Evolutionary conservation across 2,888 invertebrate species (phyloP).

Genomic region (Loripinus fragilis): DNA sequence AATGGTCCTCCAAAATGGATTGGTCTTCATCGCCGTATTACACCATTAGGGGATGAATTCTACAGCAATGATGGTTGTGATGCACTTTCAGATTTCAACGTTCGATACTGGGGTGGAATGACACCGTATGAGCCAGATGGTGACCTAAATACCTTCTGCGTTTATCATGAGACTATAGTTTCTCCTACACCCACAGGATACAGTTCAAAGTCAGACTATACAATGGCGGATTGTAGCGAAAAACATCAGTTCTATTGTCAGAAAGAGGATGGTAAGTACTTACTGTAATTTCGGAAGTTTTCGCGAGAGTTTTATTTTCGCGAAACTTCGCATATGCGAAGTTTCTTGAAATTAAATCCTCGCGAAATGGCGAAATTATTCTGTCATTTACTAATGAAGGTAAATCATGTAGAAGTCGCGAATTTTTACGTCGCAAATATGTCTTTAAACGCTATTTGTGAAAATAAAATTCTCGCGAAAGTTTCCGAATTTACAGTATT

Average conservation of each 20-base stretch:
- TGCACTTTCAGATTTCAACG: slow-evolving; percentile 26
- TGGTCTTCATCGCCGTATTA: slow-evolving; percentile 35
- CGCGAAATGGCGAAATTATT: no score
- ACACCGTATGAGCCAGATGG: slow-evolving; percentile 29
- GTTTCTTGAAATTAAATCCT: no score
- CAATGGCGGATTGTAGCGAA: slow-evolving; percentile 34
- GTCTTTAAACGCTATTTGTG: no score
- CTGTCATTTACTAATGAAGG: no score
- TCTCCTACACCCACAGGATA: neutral
- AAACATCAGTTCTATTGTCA: slow-evolving; percentile 38
- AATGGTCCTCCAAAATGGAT: slow-evolving; percentile 47
- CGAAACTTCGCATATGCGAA: no score
- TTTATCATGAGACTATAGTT: slow-evolving; percentile 21
- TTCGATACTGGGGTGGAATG: slow-evolving; percentile 29
- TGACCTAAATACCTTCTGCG: slow-evolving; percentile 26
- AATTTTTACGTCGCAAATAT: no score
- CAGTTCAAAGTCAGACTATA: slow-evolving; percentile 20
- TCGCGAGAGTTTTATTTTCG: no score
- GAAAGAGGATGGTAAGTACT: slow-evolving; percentile 39
- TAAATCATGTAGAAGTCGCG: no score
- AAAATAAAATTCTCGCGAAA: no score
- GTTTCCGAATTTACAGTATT: no score
- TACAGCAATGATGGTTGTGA: slow-evolving; percentile 37
- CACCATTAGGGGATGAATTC: slow-evolving; percentile 35
- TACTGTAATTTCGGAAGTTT: no score